Evolutionary conservation across 2,113 vertebrate genomes (phyloP), one percentile per base, ranked within the genome.

Genomic region (Puma concolor): DNA sequence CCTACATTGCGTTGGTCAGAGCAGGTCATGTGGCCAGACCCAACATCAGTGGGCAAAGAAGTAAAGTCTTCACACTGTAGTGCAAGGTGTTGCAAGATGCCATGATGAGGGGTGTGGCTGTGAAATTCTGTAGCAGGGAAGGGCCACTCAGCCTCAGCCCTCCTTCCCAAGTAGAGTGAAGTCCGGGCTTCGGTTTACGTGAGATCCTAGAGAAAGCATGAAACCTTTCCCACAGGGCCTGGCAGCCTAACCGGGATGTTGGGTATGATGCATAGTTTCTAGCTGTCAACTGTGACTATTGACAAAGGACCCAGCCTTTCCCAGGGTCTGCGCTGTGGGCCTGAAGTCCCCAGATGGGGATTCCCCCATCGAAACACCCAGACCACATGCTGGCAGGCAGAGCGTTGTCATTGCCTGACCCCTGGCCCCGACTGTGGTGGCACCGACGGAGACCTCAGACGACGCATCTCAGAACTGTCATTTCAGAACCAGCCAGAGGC

Each of bases 51-150:
- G n/a, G 48, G 33, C 21, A 48, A 57, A 67, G 71, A 60, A 5
- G 8, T 44, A 10, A n/a, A 25, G 12, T 54, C 64, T 25, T 36
- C 4, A 0, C 1, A 2, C 10, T n/a, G 29, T 33, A 23, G 15
- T 13, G 25, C 36, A 41, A 60, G 29, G 0, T 21, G n/a, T 23
- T 4, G 2, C 60, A 4, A 25, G 90, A 50, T 0, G 4, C 57
- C 31, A 0, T 4, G 33, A 6, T 1, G 33, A 10, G 60, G 33
- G 11, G 1, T 3, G 14, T 14, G 16, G 69, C 63, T 72, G 33
- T 36, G 11, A 11, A 31, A 41, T 10, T 23, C 44, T 0, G 0
- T 5, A 19, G 41, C 52, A 77, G n/a, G 72, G 14, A 54, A 12
- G 83, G 31, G 16, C 29, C 16, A 3, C 48, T 31, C 67, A 7